These are phyloP conservation scores for Coremacera marginata DNA, from an alignment of 2,888 invertebrate genomes.

Conservation along the genomic window DNA sequence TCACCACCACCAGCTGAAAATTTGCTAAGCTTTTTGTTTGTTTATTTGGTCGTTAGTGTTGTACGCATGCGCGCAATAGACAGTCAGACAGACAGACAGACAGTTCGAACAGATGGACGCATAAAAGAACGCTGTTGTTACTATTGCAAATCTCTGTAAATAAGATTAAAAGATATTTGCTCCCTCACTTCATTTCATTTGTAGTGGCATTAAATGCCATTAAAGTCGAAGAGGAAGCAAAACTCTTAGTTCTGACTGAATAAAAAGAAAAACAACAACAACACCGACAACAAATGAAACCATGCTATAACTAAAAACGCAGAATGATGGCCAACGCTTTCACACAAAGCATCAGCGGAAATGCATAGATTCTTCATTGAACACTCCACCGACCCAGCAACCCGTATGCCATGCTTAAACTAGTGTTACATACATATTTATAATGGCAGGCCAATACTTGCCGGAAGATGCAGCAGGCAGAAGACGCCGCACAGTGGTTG, in stretches of 20 bases:
- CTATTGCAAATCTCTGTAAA: constrained; percentile 37
- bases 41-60: background rate
- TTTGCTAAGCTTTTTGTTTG: background rate
- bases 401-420: background rate
- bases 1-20: constrained; percentile 45
- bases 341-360: constrained; percentile 14
- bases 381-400: background rate
- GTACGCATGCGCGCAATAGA: constrained; percentile 15
- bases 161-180: constrained; percentile 53
- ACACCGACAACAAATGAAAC: background rate
- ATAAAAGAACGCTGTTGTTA: constrained; percentile 11
- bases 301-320: constrained; percentile 1
- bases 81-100: background rate
- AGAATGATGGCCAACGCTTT: background rate
- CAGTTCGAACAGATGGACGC: background rate
- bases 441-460: background rate
- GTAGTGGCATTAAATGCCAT: constrained; percentile 38
- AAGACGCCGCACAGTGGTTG: no score
- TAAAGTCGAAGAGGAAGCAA: background rate
- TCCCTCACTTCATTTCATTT: constrained; percentile 48
- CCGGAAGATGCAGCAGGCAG: background rate
- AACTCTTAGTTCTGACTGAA: background rate
- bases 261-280: background rate
- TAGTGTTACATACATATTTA: background rate
- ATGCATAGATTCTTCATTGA: constrained; percentile 32